Percentiles rank a stretch among this genome's conserved stretches.
Evolutionary conservation across 2,113 vertebrate species (phyloP).

Genomic region (Syrmaticus mikado): DNA sequence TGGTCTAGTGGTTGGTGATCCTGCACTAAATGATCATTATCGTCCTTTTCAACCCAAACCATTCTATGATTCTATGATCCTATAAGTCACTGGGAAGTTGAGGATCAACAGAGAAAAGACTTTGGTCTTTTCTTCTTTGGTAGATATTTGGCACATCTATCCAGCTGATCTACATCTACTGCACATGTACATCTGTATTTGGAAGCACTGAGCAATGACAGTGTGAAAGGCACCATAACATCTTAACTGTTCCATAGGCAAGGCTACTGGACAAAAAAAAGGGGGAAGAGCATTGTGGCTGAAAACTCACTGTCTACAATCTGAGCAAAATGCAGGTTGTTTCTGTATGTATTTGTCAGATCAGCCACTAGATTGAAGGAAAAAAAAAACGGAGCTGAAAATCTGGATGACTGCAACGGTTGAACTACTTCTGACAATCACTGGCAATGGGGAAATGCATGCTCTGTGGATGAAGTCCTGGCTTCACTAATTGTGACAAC

Average conservation of each 20-base stretch:
- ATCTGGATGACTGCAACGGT: not conserved
- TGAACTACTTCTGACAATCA: not conserved
- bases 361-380: not conserved
- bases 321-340: not conserved
- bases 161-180: not conserved
- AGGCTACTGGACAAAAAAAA: not conserved
- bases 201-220: not conserved
- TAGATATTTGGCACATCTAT: not conserved
- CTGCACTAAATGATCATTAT: too few relatives aligned
- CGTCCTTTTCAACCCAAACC: too few relatives aligned
- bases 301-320: not conserved
- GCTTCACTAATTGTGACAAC: not conserved
- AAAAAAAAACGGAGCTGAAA: constrained; percentile 15
- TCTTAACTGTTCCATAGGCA: not conserved
- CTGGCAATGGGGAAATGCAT: not conserved
- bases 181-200: not conserved
- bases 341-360: not conserved
- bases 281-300: not conserved
- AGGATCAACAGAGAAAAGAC: not conserved
- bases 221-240: not conserved
- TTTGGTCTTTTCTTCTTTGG: too few relatives aligned
- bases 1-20: too few relatives aligned
- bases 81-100: not conserved
- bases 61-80: too few relatives aligned
- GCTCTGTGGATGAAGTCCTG: not conserved